Percentiles rank a stretch among this genome's conserved stretches.
Evolutionary conservation across 2,797 vertebrate species (phyloP).

Genomic region (Scarus forsteni): DNA sequence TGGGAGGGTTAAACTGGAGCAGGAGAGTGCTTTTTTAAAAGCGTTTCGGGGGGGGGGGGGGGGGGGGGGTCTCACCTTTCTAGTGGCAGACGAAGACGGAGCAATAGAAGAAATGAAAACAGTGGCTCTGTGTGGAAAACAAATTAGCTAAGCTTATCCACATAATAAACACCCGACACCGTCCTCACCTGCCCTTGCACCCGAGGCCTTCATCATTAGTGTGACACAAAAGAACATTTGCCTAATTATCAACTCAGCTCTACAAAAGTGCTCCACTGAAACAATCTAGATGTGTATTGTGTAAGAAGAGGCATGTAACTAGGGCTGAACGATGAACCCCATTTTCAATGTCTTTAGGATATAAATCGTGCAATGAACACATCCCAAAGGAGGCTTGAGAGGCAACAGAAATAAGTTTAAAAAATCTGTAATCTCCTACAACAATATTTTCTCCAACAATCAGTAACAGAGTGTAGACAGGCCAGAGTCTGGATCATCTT

Average conservation of each 20-base stretch:
- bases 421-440: not conserved
- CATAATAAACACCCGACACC: conserved; percentile 23
- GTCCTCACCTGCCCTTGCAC: conserved; percentile 37
- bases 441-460: too few relatives aligned
- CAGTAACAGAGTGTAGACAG: too few relatives aligned
- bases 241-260: conserved; percentile 31
- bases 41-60: conserved; percentile 19
- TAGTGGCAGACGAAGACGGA: conserved; percentile 23
- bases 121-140: conserved; percentile 41
- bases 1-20: conserved; percentile 32
- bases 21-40: conserved; percentile 13
- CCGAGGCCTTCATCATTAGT: conserved; percentile 35
- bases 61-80: conserved; percentile 42
- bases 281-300: not conserved
- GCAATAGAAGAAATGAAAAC: conserved; percentile 38
- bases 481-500: too few relatives aligned
- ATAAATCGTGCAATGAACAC: not conserved
- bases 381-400: too few relatives aligned
- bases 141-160: conserved; percentile 44
- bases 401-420: too few relatives aligned
- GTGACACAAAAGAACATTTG: conserved; percentile 33
- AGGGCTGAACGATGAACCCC: too few relatives aligned
- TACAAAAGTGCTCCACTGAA: not conserved
- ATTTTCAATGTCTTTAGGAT: too few relatives aligned
- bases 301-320: not conserved